Base-by-base conservation (phyloP, 2,888 invertebrate species). In the Drosophila gaucha region DNA sequence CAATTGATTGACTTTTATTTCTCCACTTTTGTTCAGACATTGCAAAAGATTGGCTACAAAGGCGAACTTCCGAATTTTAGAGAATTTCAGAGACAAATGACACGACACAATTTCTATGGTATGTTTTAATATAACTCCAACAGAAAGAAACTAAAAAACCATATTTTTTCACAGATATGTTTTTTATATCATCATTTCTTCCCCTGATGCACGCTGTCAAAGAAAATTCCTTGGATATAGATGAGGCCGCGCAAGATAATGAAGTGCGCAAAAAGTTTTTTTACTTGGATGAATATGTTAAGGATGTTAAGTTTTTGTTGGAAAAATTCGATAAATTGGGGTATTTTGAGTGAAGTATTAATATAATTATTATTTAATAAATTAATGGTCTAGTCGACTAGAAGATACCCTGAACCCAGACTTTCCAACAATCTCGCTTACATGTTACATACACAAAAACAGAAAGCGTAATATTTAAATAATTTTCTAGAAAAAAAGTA, bases 31-130 rank as follows among this genome's bases (percentile, higher is more conserved):
- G 24, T 56, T 0, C 59, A 57, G 0, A 78, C 88, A 2, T 52
- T 90, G 1, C 59, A 70, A 16, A 83, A 64, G 22, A 67, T 82
- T 20, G 72, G 79, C 1, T 90, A 60, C 12, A 63, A 71, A 2
- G 87, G 79, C 0, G 56, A 78, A 35, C 2, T 88, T 10, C 90
- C 90, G 0, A 80, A 57, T 5, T 54, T 74, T 30, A 52, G 47
- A 0, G 68, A 77, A 1, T 75, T 90, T 9, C 79, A 78, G 60
- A 43, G 58, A 8, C 71, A 82, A 51, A 51, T 89, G 10, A 22
- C 57, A 1, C 57, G 56, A 1, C 71, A 78, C 26, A 71, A 67
- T 14, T 67, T 65, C 22, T 80, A 52, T 57, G 80, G 86, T 89
- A 71, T 35, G 67, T 44, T 8, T 14, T 5, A 12, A 1, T 6